phyloP scores from a whole-genome alignment of 2,113 vertebrate genomes.

The pig (Sus scrofa) region DNA sequence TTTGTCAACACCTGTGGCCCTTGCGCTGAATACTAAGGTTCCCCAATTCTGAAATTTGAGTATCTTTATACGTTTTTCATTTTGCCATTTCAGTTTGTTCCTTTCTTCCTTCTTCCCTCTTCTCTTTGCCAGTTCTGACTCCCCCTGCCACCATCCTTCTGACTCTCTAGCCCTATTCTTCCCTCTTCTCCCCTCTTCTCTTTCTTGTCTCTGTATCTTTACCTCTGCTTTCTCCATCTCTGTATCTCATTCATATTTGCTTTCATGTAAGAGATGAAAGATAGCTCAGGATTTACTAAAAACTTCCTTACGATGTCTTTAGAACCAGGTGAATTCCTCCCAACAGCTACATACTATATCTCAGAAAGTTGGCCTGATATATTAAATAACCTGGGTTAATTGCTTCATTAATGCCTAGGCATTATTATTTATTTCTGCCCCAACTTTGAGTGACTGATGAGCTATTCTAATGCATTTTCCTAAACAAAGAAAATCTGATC shows the following conservation, averaged over 20 bases:
- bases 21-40: not conserved
- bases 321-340: not conserved
- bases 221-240: not conserved
- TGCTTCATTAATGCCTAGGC: not conserved
- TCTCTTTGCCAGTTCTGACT: not conserved
- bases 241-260: not conserved
- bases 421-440: not conserved
- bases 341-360: not conserved
- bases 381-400: not conserved
- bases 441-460: not conserved
- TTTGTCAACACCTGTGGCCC: not conserved
- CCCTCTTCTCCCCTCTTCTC: not conserved
- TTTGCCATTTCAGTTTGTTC: not conserved
- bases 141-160: not conserved
- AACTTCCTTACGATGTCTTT: not conserved
- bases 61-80: not conserved
- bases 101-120: not conserved
- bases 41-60: not conserved
- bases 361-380: not conserved
- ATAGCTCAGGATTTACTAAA: not conserved
- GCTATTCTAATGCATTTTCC: not conserved
- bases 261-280: not conserved
- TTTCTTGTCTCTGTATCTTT: not conserved
- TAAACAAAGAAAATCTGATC: not conserved
- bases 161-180: too few species aligned